These are phyloP conservation scores for Lophura nycthemera DNA, from an alignment of 2,113 vertebrate genomes.

Conservation along the genomic window DNA sequence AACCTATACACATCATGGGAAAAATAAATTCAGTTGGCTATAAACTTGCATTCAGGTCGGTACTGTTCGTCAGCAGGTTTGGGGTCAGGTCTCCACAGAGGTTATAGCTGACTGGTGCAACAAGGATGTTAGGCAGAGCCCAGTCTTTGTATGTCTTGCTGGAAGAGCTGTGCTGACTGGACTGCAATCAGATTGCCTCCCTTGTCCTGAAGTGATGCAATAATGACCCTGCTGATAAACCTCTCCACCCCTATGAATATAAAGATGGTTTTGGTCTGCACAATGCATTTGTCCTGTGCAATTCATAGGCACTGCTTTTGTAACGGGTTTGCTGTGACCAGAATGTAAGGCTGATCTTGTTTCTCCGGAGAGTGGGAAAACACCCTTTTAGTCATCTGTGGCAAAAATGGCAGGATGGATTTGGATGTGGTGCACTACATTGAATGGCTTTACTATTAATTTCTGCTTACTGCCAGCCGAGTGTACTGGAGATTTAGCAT, in stretches of 20 bases:
- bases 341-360: neutral
- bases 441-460: neutral
- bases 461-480: slow-evolving; percentile 35
- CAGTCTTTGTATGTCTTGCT: neutral
- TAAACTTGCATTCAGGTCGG: neutral
- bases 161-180: neutral
- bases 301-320: neutral
- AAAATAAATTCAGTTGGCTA: neutral
- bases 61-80: neutral
- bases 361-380: neutral
- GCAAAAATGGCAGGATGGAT: neutral
- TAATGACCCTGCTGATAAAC: neutral
- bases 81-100: neutral
- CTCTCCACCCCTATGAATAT: neutral
- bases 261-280: neutral
- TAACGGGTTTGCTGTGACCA: neutral
- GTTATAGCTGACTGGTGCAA: neutral
- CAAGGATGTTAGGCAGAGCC: neutral
- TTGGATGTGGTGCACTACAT: neutral
- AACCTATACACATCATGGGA: neutral
- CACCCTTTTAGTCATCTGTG: neutral
- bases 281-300: neutral
- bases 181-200: neutral
- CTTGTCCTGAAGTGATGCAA: neutral
- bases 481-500: neutral